Conservation (phyloP, 2,888 invertebrate genomes). For the Phortica magna region DNA sequence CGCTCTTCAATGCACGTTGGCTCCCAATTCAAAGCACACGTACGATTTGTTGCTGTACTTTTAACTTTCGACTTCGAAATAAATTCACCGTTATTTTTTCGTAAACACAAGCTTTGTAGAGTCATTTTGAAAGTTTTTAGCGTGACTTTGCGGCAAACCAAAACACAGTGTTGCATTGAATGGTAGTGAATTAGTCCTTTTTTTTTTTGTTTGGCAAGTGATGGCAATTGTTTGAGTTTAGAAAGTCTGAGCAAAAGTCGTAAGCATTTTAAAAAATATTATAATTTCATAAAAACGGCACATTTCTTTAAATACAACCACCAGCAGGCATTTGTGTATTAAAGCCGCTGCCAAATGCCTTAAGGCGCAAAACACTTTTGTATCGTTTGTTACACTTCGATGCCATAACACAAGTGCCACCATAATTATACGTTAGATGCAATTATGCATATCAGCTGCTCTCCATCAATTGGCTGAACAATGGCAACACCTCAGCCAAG, state of each 20-base stretch:
- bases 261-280: too few species aligned
- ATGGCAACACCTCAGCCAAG: conserved; percentile 3
- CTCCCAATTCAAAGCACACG: conserved; percentile 18
- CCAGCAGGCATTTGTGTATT: conserved; percentile 51
- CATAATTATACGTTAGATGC: neutral
- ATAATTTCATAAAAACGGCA: neutral
- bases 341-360: conserved; percentile 36
- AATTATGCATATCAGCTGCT: conserved; percentile 14
- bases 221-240: too few species aligned
- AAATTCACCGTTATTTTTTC: conserved; percentile 64
- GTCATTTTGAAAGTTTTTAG: neutral
- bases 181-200: neutral
- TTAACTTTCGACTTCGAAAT: conserved; percentile 36
- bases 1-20: too few species aligned
- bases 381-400: neutral
- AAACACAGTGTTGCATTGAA: conserved; percentile 56
- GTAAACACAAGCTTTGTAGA: neutral
- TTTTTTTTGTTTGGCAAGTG: too few species aligned
- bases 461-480: conserved; percentile 3
- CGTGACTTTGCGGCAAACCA: neutral
- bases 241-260: too few species aligned
- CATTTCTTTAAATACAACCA: conserved; percentile 36
- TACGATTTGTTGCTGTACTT: conserved; percentile 11
- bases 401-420: conserved; percentile 9
- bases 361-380: conserved; percentile 23